phyloP scores from a whole-genome alignment of 1,140 invertebrate genomes.

The Dendroctonus valens region DNA sequence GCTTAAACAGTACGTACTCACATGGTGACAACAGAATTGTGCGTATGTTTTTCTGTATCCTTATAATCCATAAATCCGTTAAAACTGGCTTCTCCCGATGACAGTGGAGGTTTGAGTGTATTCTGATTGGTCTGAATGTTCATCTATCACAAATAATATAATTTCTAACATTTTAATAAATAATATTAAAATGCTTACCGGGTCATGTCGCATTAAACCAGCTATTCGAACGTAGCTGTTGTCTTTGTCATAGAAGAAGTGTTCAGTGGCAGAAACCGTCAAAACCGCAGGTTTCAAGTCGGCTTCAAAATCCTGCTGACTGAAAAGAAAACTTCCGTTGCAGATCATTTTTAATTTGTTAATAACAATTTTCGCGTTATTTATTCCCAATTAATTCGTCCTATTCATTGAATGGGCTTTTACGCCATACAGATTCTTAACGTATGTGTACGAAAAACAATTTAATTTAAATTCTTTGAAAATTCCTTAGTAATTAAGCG shows the following conservation, averaged over 20 bases:
- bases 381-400: too few relatives aligned
- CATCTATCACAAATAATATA: slow-evolving; percentile 5
- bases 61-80: slow-evolving; percentile 33
- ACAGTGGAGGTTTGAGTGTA: background rate
- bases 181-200: slow-evolving; percentile 7
- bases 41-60: slow-evolving; percentile 41
- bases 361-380: too few relatives aligned
- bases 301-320: slow-evolving; percentile 2
- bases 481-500: too few relatives aligned
- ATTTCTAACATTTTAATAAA: background rate
- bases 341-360: too few relatives aligned
- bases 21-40: slow-evolving; percentile 63
- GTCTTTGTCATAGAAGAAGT: slow-evolving; percentile 12
- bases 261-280: slow-evolving; percentile 12
- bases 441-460: too few relatives aligned
- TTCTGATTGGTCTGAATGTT: slow-evolving; percentile 11
- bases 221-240: background rate
- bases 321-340: background rate
- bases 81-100: slow-evolving; percentile 15
- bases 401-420: too few relatives aligned
- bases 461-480: too few relatives aligned
- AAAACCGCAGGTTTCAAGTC: slow-evolving; percentile 12
- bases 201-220: slow-evolving; percentile 4
- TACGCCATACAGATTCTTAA: too few relatives aligned
- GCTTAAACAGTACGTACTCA: slow-evolving; percentile 52